Evolutionary conservation across 2,797 vertebrate species (phyloP), one percentile per base, ranked within the genome.

Genomic region (Catamblyrhynchus diadema): DNA sequence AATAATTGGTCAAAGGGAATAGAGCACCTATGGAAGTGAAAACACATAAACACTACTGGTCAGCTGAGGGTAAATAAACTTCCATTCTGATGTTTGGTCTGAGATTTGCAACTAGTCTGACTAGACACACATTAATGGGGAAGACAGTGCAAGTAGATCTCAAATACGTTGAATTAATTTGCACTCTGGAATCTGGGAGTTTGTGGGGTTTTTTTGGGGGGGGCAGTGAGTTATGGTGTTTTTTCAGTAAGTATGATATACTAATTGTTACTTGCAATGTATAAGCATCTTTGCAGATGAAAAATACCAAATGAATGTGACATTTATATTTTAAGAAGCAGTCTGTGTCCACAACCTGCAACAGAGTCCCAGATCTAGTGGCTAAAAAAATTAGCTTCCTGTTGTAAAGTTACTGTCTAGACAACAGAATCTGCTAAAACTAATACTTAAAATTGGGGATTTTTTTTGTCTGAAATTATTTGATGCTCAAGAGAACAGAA

Each of bases 141-240:
- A 86, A 37, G 50, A 39, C 4, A 8, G 21, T 41, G 16, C 33
- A 79, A 71, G 27, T 3, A 37, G 27, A 59, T 85, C 53, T 50
- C 57, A 79, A 44, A 62, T 70, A 33, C 4, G 0, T 45, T 79
- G 47, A 88, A 85, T 66, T 45, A 4, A 23, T 61, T 74, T 65
- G 14, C 8, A 9, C 4, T 83, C 45, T 54, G 79, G 15, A 70
- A 48, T 73, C 23, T 48, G 42, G 14, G 56, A 48, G 20, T 79
- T 66, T 21, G 23, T 48, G 27, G 35, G 6, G 3, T 61, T 66
- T 51, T 88, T 62, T 21, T 44, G 12, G 16, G 30, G 30, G 12
- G 21, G 5, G 3, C 6, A 2, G 2, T 22, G 16, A 33, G 8
- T 28, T 47, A n/a, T 0, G 10, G 14, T 24, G 8, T 33, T 53